phyloP scores from a whole-genome alignment of 2,113 vertebrate species.

The Megalops atlanticus region DNA sequence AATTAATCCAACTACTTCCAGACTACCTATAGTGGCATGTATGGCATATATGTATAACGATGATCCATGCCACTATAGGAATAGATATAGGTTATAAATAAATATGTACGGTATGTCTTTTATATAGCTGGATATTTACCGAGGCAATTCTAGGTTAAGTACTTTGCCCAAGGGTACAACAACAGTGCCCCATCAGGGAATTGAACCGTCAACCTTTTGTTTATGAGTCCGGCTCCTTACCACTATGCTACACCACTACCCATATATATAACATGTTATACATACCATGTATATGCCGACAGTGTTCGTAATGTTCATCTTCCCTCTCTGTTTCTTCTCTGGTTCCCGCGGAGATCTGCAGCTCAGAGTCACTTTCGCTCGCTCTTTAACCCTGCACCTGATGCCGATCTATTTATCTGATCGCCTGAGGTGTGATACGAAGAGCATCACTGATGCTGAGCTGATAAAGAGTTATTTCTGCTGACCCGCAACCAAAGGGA shows the following conservation, averaged over 20 bases:
- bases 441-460: background rate
- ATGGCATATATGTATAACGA: too few relatives aligned
- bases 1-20: too few relatives aligned
- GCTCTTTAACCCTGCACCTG: background rate
- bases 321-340: background rate
- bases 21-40: too few relatives aligned
- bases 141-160: too few relatives aligned
- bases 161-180: too few relatives aligned
- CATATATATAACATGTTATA: background rate
- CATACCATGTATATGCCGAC: background rate
- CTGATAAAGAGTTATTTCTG: background rate
- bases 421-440: background rate
- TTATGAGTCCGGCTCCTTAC: too few relatives aligned
- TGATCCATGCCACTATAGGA: too few relatives aligned
- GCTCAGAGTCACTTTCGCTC: background rate
- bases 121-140: background rate
- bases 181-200: too few relatives aligned
- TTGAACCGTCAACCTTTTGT: too few relatives aligned
- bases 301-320: background rate
- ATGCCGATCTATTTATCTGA: slow-evolving; percentile 14
- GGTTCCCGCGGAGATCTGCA: background rate
- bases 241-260: too few relatives aligned
- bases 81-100: too few relatives aligned
- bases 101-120: too few relatives aligned
- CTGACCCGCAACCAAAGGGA: background rate